These are phyloP conservation scores for Deroplatys truncata DNA, from an alignment of 2,888 invertebrate genomes.

Conservation along the genomic window DNA sequence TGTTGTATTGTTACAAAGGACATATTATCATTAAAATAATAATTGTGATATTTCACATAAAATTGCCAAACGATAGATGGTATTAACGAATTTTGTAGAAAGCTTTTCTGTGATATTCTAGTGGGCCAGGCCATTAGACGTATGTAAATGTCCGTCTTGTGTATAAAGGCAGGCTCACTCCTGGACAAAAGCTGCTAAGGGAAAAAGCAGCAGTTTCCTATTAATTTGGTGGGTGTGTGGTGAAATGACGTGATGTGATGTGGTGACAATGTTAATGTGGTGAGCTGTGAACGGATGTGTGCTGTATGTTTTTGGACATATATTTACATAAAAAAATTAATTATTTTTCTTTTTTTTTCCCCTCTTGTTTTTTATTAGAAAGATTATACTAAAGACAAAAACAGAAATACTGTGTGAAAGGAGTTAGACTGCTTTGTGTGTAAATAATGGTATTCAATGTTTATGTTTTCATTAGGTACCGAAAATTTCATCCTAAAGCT, in stretches of 20 bases:
- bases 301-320: slow-evolving; percentile 16
- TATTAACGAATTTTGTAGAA: neutral
- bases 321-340: slow-evolving; percentile 18
- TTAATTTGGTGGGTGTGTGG: slow-evolving; percentile 12
- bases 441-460: slow-evolving; percentile 26
- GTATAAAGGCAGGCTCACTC: slow-evolving; percentile 31
- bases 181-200: slow-evolving; percentile 16
- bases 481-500: slow-evolving; percentile 23
- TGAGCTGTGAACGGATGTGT: slow-evolving; percentile 5
- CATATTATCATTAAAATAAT: neutral
- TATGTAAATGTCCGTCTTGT: slow-evolving; percentile 16
- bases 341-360: neutral
- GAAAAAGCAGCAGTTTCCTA: neutral
- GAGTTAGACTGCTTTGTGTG: slow-evolving; percentile 32
- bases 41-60: neutral
- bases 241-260: neutral
- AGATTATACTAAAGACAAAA: neutral
- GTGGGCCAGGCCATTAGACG: slow-evolving; percentile 44
- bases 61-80: slow-evolving; percentile 7
- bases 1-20: slow-evolving; percentile 8
- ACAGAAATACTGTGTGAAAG: slow-evolving; percentile 25
- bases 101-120: slow-evolving; percentile 47
- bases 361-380: neutral
- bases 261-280: neutral
- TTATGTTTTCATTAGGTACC: slow-evolving; percentile 25